phyloP scores from a whole-genome alignment of 2,797 vertebrate species.

The Otus scops region DNA sequence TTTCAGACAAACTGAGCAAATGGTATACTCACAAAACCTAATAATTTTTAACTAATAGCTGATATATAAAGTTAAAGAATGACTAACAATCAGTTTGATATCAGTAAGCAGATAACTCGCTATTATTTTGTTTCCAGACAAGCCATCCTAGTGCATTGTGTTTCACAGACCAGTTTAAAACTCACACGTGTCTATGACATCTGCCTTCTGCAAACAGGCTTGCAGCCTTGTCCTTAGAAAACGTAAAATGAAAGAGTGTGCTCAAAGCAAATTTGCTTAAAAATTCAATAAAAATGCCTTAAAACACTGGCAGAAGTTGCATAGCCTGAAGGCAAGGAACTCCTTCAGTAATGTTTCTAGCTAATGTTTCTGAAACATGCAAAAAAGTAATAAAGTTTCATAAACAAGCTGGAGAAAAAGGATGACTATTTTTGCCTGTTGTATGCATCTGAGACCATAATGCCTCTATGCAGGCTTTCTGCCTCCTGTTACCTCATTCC shows the following conservation, averaged over 20 bases:
- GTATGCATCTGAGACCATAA: not conserved
- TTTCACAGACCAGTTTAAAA: not conserved
- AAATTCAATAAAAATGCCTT: constrained; percentile 48
- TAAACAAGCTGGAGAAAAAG: not conserved
- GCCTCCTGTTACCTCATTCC: not conserved
- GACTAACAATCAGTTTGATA: not conserved
- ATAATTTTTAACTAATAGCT: not conserved
- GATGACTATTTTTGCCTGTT: not conserved
- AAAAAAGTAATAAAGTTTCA: not conserved
- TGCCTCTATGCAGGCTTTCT: not conserved
- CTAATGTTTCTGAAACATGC: constrained; percentile 7
- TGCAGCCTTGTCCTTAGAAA: not conserved
- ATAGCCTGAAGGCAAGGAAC: constrained; percentile 25
- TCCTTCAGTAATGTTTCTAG: not conserved
- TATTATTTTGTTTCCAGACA: not conserved
- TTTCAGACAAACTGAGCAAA: not conserved
- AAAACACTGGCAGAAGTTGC: constrained; percentile 36
- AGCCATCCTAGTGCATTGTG: not conserved
- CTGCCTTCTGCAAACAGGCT: not conserved
- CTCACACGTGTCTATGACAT: not conserved
- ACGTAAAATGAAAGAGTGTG: not conserved
- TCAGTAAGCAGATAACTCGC: not conserved
- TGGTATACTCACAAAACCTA: not conserved
- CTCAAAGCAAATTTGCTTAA: constrained; percentile 41
- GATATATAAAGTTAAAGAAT: not conserved